Evolutionary conservation across 2,888 invertebrate genomes (phyloP).

Genomic region (Cremastobaeus sp.): DNA sequence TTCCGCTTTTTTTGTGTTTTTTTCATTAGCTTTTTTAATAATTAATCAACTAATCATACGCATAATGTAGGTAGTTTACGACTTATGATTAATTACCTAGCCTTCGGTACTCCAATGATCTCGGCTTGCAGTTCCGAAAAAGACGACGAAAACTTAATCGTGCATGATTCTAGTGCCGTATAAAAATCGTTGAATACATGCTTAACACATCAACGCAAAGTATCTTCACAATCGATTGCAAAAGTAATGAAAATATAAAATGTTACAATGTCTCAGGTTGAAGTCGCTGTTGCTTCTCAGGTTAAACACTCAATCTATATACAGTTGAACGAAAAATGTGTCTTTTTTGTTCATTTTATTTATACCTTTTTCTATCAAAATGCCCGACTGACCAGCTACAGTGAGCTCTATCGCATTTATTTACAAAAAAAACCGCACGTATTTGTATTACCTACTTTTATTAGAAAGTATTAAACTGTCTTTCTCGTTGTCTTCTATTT

Average conservation of each 20-base stretch:
- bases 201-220: conserved; percentile 32
- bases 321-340: conserved; percentile 43
- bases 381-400: conserved; percentile 73
- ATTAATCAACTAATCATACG: conserved; percentile 67
- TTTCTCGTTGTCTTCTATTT: conserved; percentile 51
- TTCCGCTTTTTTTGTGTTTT: conserved; percentile 46
- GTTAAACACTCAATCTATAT: conserved; percentile 40
- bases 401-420: conserved; percentile 69
- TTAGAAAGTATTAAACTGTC: conserved; percentile 69
- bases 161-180: conserved; percentile 30
- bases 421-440: conserved; percentile 63
- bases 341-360: conserved; percentile 37
- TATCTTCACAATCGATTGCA: conserved; percentile 33
- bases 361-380: conserved; percentile 62
- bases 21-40: conserved; percentile 60
- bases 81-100: conserved; percentile 69
- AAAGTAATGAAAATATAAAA: conserved; percentile 46
- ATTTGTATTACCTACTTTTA: conserved; percentile 64
- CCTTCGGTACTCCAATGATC: conserved; percentile 64
- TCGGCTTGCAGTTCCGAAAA: conserved; percentile 39
- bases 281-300: conserved; percentile 27
- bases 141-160: conserved; percentile 28
- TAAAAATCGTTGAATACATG: conserved; percentile 38
- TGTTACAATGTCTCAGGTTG: conserved; percentile 26
- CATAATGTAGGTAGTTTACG: conserved; percentile 69